Conservation (phyloP, 2,113 vertebrate species). For the Dicentrarchus labrax region DNA sequence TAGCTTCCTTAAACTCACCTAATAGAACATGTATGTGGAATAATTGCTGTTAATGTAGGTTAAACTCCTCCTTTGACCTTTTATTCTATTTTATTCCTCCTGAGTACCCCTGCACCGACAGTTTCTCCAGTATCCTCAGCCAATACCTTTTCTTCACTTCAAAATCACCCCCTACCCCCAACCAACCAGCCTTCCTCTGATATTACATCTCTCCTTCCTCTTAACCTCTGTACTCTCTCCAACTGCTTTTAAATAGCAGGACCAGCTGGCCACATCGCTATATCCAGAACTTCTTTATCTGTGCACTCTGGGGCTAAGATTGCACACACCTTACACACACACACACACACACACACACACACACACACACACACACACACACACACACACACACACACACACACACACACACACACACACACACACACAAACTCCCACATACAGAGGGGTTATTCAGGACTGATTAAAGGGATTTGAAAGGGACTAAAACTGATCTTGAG, state of each 20-base stretch:
- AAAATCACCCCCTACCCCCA: not conserved
- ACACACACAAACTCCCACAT: constrained; percentile 14
- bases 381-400: constrained; percentile 30
- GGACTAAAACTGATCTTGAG: not conserved
- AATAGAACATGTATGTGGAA: not conserved
- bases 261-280: constrained; percentile 75
- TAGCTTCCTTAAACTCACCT: not conserved
- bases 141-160: constrained; percentile 13
- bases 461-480: not conserved
- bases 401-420: not conserved
- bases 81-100: not conserved
- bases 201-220: constrained; percentile 61
- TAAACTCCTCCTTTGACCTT: not conserved
- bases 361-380: not conserved
- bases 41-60: not conserved
- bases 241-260: constrained; percentile 76
- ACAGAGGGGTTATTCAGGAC: not conserved
- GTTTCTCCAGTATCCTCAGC: constrained; percentile 15
- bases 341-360: constrained; percentile 14
- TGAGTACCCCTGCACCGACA: not conserved
- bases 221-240: constrained; percentile 51
- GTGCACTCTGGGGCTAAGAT: constrained; percentile 49
- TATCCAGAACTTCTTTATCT: constrained; percentile 66
- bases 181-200: constrained; percentile 28
- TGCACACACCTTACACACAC: constrained; percentile 30